A percentile compares a stretch with the other conserved stretches of the same genome.
phyloP scores from a whole-genome alignment of 1,140 invertebrate genomes.

The Rhagoletis pomonella region DNA sequence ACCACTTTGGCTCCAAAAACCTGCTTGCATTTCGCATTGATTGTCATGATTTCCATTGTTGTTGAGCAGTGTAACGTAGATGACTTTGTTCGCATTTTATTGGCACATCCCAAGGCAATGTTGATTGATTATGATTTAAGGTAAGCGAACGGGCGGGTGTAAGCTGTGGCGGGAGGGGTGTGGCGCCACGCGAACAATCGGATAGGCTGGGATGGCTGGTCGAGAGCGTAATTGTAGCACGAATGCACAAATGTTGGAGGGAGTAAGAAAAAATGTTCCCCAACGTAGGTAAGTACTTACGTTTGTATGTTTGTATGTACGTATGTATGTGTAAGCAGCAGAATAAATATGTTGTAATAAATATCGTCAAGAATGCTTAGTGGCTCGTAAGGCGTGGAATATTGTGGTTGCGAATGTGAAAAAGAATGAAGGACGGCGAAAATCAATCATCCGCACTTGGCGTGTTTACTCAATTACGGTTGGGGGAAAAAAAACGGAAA shows the following conservation, averaged over 20 bases:
- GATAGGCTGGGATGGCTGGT: no score
- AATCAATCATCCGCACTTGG: not conserved
- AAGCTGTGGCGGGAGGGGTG: not conserved
- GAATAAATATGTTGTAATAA: not conserved
- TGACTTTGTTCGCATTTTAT: not conserved
- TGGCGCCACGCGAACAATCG: no score
- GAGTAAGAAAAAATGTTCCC: not conserved
- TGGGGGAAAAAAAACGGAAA: not conserved
- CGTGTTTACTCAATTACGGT: not conserved
- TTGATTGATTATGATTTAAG: slow-evolving; percentile 2
- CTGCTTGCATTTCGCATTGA: no score
- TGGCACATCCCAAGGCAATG: not conserved
- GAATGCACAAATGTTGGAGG: not conserved
- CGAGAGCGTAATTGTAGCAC: no score
- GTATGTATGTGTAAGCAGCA: not conserved
- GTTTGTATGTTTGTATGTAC: no score
- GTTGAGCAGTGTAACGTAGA: no score
- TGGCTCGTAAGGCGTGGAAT: not conserved
- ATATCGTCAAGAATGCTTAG: not conserved
- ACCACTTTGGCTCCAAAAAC: not conserved
- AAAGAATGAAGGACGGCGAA: not conserved
- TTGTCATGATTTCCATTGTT: not conserved
- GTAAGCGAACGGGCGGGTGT: not conserved
- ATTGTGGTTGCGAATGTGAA: not conserved
- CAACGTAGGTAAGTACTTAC: no score